Base-by-base conservation (phyloP, 2,797 vertebrate genomes). In the Enteromius unitaeniatus region DNA sequence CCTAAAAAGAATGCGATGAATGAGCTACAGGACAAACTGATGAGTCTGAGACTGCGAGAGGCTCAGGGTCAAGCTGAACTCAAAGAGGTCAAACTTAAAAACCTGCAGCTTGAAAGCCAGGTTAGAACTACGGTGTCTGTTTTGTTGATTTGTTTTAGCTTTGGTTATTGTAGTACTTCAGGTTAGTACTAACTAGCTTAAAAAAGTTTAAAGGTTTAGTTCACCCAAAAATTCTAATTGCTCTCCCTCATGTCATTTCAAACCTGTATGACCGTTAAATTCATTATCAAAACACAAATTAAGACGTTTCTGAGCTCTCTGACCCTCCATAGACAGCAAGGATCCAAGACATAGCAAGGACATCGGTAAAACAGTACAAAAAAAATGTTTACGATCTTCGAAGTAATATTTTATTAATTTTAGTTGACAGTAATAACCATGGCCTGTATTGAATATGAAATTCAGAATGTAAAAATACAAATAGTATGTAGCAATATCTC, bases 21-120 rank as follows among this genome's bases (percentile, higher is more conserved):
- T 34, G 96, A 97, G 89, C 93, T 99, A 88, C 97, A 99, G 91
- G 97, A 98, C 86, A 97, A 97, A 84, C 93, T 97, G 91, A 97
- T 99, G 97, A 95, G 93, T 0, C 91, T 96, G 45, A 94, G 96
- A 21, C 94, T 98, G 87, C 94, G 96, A 21, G 97, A 99, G 90
- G 96, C 96, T 2, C 96, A 97, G 92, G 96, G 96, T 7, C 96
- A 97, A 90, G 97, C 97, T 0, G 97, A 99, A 85, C 95, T 97
- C 69, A 91, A 96, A 23, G 97, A 97, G 87, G 93, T 97, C 90
- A 96, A 96, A 77, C 96, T 98, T 81, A 96, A 96, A 79, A 95
- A 95, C 51, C 93, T 98, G 90, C 96, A 97, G 88, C 95, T 97
- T 42, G 97, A 98, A 89, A 97, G 96, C n/a, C 97, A 99, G 97